These are phyloP conservation scores for Euthynnus affinis DNA, from an alignment of 2,797 vertebrate species.

Conservation along the genomic window DNA sequence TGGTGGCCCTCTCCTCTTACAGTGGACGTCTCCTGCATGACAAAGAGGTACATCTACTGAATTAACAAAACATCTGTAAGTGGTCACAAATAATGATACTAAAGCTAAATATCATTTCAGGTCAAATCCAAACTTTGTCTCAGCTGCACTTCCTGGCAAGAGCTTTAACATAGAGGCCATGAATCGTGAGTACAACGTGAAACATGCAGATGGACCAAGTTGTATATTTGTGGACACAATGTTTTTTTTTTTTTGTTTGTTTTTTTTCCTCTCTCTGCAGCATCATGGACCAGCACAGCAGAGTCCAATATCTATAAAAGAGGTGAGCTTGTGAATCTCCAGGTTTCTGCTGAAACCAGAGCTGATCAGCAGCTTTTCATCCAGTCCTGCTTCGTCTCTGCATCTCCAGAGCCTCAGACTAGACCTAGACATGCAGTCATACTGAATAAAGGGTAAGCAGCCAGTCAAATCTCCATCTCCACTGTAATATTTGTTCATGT, in stretches of 20 bases:
- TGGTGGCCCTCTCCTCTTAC: conserved; percentile 46
- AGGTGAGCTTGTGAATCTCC: conserved; percentile 71
- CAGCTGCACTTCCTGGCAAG: neutral
- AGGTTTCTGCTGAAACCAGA: conserved; percentile 61
- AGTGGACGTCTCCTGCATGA: conserved; percentile 64
- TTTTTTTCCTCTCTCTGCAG: conserved; percentile 49
- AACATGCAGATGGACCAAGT: rapidly evolving
- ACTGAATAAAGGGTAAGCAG: conserved; percentile 79
- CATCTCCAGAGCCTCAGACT: conserved; percentile 57
- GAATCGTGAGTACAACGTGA: conserved; percentile 65
- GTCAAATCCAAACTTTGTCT: neutral
- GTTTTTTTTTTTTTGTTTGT: neutral
- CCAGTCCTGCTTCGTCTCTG: conserved; percentile 76
- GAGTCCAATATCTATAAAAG: conserved; percentile 67
- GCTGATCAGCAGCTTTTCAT: conserved; percentile 73
- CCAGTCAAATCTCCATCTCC: neutral
- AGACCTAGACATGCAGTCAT: conserved; percentile 63
- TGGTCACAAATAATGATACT: rapidly evolving
- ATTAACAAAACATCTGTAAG: rapidly evolving
- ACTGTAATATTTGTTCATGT: neutral
- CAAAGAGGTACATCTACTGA: conserved; percentile 50
- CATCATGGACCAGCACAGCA: conserved; percentile 64
- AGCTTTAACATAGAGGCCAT: conserved; percentile 64
- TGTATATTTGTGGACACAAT: neutral
- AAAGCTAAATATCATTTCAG: conserved; percentile 29